phyloP scores from a whole-genome alignment of 2,113 vertebrate species.

The Butastur rufipennis region DNA sequence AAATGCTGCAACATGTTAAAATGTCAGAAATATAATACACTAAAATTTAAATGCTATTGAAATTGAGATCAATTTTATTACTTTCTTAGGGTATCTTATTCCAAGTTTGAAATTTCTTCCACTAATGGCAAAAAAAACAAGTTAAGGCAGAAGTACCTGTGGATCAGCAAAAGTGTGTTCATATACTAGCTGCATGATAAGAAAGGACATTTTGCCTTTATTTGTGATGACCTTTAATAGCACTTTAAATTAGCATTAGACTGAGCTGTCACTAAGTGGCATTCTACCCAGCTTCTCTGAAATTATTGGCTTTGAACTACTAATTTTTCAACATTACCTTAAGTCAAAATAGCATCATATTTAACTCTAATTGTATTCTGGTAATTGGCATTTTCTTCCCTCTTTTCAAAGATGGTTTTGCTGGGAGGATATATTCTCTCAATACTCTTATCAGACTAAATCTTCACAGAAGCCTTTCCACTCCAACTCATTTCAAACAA shows the following conservation, averaged over 20 bases:
- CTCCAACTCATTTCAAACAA: not conserved
- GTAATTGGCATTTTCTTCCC: not conserved
- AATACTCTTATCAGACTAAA: not conserved
- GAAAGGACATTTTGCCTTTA: not conserved
- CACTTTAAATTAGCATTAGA: not conserved
- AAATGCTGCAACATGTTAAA: not conserved
- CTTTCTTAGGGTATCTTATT: not conserved
- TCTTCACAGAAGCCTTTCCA: not conserved
- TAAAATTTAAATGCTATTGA: not conserved
- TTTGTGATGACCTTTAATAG: not conserved
- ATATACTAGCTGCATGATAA: not conserved
- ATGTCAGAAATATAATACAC: not conserved
- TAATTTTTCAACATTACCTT: not conserved
- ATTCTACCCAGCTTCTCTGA: not conserved
- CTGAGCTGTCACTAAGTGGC: not conserved
- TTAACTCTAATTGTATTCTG: not conserved
- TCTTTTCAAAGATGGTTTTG: not conserved
- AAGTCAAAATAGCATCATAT: not conserved
- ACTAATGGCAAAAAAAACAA: not conserved
- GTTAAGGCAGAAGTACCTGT: not conserved
- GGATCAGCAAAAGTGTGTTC: not conserved
- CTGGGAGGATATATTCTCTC: not conserved
- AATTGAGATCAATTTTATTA: not conserved
- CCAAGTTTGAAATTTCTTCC: not conserved
- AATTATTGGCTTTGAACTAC: slow-evolving; percentile 11